Conservation (phyloP, 2,113 vertebrate species). For the Callipepla californica region DNA sequence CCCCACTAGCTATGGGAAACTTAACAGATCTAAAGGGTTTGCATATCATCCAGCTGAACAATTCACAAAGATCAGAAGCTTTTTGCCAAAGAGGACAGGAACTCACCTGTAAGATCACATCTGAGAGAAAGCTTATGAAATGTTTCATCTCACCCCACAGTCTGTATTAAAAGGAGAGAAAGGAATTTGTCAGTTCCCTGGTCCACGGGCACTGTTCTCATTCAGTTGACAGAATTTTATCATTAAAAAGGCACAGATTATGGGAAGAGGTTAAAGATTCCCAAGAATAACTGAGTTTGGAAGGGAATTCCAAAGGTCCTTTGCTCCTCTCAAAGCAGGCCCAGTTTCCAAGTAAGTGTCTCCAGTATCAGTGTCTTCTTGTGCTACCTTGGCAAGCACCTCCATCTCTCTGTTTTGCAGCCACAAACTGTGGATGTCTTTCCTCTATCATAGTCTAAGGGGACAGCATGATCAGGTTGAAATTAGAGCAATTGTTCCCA, state of each 20-base stretch:
- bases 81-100: neutral
- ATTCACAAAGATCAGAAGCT: neutral
- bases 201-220: neutral
- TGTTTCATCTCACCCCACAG: neutral
- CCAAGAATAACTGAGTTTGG: neutral
- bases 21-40: neutral
- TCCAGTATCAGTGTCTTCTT: neutral
- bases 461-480: neutral
- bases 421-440: neutral
- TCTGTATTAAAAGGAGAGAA: neutral
- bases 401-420: neutral
- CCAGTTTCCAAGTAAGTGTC: neutral
- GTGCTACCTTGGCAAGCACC: neutral
- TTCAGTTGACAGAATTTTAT: neutral
- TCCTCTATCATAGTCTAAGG: neutral
- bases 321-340: neutral
- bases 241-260: neutral
- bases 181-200: neutral
- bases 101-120: neutral
- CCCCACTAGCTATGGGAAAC: too few relatives aligned
- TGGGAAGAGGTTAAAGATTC: neutral
- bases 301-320: neutral
- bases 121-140: neutral
- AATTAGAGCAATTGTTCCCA: constrained; percentile 33
- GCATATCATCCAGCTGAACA: neutral